Evolutionary conservation across 2,888 invertebrate genomes (phyloP).

Genomic region (Dione juno): DNA sequence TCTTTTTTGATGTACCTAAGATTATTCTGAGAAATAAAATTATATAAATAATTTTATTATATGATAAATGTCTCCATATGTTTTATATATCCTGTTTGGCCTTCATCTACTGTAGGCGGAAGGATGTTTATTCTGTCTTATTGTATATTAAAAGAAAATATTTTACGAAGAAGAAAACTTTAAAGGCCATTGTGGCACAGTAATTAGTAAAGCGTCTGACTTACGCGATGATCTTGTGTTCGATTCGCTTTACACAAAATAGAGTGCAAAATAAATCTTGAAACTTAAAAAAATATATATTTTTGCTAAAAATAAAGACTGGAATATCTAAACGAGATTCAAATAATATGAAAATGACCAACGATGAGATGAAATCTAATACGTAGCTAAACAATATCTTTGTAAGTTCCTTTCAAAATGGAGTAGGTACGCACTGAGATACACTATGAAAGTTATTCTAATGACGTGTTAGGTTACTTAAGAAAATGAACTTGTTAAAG

Average conservation of each 20-base stretch:
- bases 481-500: not conserved
- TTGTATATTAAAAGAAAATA: no score
- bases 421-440: not conserved
- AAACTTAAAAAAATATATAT: no score
- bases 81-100: no score
- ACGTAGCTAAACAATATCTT: constrained; percentile 3
- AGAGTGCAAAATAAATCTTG: no score
- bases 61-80: not conserved
- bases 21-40: not conserved
- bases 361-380: not conserved
- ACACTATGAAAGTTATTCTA: constrained; percentile 8
- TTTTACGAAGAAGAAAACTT: no score
- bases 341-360: not conserved
- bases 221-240: no score
- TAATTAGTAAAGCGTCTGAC: no score
- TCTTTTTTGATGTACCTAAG: not conserved
- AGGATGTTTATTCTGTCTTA: no score
- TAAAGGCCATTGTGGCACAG: no score
- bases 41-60: not conserved
- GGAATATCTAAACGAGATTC: not conserved
- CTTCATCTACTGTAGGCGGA: no score
- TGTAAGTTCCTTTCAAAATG: not conserved
- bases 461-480: constrained; percentile 10
- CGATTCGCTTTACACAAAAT: no score
- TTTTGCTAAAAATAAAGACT: no score